A percentile compares a stretch with the other conserved stretches of the same genome.
These are phyloP conservation scores for Camponotus vicinus DNA, from an alignment of 1,140 invertebrate genomes.

Conservation along the genomic window DNA sequence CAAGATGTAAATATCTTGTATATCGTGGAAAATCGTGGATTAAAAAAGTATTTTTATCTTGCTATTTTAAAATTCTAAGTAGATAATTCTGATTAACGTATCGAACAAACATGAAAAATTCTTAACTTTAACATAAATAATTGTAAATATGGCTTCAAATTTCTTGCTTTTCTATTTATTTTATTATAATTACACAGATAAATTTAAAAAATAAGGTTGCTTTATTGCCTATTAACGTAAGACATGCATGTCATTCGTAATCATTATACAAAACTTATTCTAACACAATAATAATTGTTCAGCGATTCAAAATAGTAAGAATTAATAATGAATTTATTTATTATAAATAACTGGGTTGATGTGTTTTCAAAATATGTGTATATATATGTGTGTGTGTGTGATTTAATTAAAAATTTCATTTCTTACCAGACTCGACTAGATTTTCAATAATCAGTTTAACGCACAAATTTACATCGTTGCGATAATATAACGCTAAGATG, in stretches of 20 bases:
- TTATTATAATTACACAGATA: not conserved
- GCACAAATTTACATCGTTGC: not conserved
- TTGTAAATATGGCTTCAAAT: not conserved
- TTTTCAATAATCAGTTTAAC: not conserved
- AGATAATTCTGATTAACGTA: not conserved
- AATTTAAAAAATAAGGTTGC: not conserved
- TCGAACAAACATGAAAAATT: not conserved
- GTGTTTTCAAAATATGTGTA: not conserved
- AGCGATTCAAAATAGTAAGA: not conserved
- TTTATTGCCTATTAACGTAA: not conserved
- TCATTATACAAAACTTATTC: not conserved
- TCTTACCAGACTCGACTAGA: not conserved
- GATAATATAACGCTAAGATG: conserved; percentile 10
- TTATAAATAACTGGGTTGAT: no score
- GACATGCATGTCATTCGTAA: not conserved
- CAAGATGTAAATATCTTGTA: not conserved
- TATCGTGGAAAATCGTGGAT: not conserved
- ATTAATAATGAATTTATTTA: conserved; percentile 17
- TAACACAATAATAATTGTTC: not conserved
- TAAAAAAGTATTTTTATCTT: no score
- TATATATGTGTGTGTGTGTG: not conserved
- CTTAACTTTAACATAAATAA: not conserved
- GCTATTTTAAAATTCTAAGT: not conserved
- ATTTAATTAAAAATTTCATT: not conserved
- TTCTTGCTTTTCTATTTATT: not conserved